These are phyloP conservation scores for Paramormyrops kingsleyae DNA, from an alignment of 2,113 vertebrate species.

Conservation along the genomic window DNA sequence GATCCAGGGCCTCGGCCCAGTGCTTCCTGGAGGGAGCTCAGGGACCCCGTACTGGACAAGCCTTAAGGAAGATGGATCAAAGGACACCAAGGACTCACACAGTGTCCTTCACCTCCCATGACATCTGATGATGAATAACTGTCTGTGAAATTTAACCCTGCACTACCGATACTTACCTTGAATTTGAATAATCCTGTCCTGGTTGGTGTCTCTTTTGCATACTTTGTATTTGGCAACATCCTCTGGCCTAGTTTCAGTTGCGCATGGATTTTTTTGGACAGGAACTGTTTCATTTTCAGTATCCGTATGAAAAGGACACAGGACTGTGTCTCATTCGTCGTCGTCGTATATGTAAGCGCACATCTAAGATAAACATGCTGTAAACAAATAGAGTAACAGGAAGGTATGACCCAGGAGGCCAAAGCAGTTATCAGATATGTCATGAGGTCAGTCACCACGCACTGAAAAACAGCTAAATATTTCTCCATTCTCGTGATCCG, in stretches of 20 bases:
- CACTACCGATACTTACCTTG: neutral
- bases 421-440: neutral
- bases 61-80: neutral
- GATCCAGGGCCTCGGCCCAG: neutral
- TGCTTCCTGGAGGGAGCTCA: neutral
- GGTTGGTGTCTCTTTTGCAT: neutral
- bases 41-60: neutral
- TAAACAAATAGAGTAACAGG: neutral
- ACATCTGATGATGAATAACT: neutral
- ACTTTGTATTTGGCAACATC: neutral
- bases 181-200: neutral
- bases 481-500: neutral
- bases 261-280: neutral
- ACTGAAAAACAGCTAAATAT: neutral
- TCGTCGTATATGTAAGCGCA: neutral
- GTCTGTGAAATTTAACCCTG: neutral
- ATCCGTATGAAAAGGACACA: neutral
- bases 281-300: neutral
- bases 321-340: neutral
- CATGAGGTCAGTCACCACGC: neutral
- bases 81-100: neutral
- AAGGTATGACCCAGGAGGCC: neutral
- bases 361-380: neutral
- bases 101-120: neutral
- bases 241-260: neutral